A percentile compares a stretch with the other conserved stretches of the same genome.
Conservation (phyloP, 1,140 invertebrate species). For the Goniozus legneri region DNA sequence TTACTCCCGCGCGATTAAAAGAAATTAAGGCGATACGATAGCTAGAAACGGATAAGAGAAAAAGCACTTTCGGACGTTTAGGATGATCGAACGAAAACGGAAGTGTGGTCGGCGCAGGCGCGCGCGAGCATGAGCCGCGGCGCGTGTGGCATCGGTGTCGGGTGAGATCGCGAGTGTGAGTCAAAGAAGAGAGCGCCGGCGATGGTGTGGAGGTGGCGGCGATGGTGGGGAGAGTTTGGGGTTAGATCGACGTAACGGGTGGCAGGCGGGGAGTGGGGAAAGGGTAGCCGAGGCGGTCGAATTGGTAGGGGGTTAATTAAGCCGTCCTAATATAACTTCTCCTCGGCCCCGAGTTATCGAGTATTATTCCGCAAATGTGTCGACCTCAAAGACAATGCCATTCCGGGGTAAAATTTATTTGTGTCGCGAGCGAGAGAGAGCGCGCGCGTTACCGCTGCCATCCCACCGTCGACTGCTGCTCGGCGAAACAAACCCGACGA, state of each 20-base stretch:
- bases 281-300: constrained; percentile 12
- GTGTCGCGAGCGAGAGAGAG: constrained; percentile 26
- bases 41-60: no score
- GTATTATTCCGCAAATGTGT: constrained; percentile 43
- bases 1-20: no score
- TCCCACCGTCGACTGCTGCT: not conserved
- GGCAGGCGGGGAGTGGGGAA: not conserved
- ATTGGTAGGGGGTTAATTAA: constrained; percentile 41
- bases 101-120: no score
- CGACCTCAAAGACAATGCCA: constrained; percentile 46
- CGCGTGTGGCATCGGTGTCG: not conserved
- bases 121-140: not conserved
- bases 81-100: no score
- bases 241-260: not conserved
- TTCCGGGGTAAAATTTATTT: constrained; percentile 46
- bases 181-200: not conserved
- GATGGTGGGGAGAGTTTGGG: no score
- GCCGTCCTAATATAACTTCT: constrained; percentile 43
- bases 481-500: constrained; percentile 31
- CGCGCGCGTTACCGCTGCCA: not conserved
- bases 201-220: no score
- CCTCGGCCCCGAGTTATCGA: constrained; percentile 35
- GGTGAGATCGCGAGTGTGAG: not conserved
- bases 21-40: no score
- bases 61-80: no score